Conservation (phyloP, 2,113 vertebrate species). For the Ginglymostoma cirratum region DNA sequence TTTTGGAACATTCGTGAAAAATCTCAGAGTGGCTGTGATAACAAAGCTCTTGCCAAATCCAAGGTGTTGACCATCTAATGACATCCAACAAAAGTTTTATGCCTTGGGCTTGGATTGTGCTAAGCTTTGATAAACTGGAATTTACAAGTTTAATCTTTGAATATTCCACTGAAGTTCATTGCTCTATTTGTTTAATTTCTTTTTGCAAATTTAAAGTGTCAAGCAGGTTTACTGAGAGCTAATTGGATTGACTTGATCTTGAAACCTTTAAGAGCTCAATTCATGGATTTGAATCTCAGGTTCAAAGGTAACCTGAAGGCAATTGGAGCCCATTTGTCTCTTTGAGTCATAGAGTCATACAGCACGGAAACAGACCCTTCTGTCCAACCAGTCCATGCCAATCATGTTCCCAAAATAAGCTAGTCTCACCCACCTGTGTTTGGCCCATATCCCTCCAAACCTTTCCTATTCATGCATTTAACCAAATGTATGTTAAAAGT, state of each 20-base stretch:
- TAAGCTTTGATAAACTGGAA: neutral
- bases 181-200: neutral
- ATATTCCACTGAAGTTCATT: neutral
- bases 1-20: neutral
- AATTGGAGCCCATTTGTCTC: neutral
- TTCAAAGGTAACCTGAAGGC: neutral
- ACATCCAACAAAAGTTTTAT: neutral
- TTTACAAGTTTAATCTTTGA: neutral
- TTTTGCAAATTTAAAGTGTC: neutral
- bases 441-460: too few relatives aligned
- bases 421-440: too few relatives aligned
- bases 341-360: neutral
- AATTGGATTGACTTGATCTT: neutral
- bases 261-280: neutral
- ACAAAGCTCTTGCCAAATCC: neutral
- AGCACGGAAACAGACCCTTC: too few relatives aligned
- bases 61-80: neutral
- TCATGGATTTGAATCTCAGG: neutral
- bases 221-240: neutral
- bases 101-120: neutral
- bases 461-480: too few relatives aligned
- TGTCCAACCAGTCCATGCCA: too few relatives aligned
- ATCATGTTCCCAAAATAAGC: too few relatives aligned
- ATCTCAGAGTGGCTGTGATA: neutral
- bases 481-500: too few relatives aligned